Evolutionary conservation across 1,140 invertebrate genomes (phyloP), one percentile per base, ranked within the genome.

Genomic region (Phortica variegata): DNA sequence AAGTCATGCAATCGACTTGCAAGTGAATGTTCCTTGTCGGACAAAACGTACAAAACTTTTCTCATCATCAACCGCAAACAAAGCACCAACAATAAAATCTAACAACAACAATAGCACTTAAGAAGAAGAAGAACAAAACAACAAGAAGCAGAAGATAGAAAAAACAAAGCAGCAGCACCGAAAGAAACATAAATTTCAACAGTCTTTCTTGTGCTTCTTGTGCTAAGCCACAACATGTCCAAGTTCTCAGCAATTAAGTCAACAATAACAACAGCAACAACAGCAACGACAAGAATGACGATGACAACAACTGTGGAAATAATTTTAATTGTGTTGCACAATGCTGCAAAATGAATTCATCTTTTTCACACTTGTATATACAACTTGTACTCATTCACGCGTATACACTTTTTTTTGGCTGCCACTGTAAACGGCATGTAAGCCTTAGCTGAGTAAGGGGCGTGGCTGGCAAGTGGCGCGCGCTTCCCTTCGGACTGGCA

Each of bases 261-360:
- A 37, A 12, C 32, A 34, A 34, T n/a, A 15, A 15, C 6, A 15
- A 19, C 40, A 39, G 51, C 16, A 41, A 36, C 36, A 55, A 47
- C 29, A 32, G 19, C 21, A 33, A 36, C 13, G 46, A 18, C 33
- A 18, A 37, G 31, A n/a, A 32, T 7, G 37, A 15, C 2, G 38
- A 12, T 37, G n/a, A 47, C 8, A 37, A 49, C n/a, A 12, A 57
- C 41, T 58, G n/a, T n/a, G 63, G 56, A 68, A 66, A 68, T 68
- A 68, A 68, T 68, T 68, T 68, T 68, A 68, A 68, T 68, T 68
- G 63, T 68, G 58, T 65, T 68, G 63, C 63, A 68, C 63, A 68
- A 68, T 68, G 63, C 63, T 68, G 63, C 68, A 68, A 68, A 68
- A 68, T 68, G 68, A 68, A 68, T 68, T 68, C 63, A 68, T 68